Base-by-base conservation (phyloP, 2,888 invertebrate genomes). In the Synergus itoensis region DNA sequence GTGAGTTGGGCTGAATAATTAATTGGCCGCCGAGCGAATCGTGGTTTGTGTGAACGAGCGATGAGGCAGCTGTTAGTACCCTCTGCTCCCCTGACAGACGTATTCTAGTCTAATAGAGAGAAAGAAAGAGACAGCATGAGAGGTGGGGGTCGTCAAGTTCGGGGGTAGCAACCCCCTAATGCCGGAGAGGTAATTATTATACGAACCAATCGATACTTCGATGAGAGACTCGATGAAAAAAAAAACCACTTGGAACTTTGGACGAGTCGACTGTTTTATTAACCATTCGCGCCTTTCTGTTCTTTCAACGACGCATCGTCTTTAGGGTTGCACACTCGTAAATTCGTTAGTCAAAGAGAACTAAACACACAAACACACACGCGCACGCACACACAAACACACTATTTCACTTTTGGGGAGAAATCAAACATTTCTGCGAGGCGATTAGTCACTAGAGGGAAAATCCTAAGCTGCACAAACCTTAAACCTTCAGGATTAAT, bases 181-280 rank as follows among this genome's bases (percentile, higher is more conserved):
- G 88, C 88, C 87, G 86, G 86, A 88, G 89, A 88, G 88, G 88
- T 91, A 91, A 91, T 91, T 91, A 91, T 91, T 91, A 87, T 90
- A 90, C 89, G 88, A 90, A 88, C 90, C 89, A 91, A 91, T 91
- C 91, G 90, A 91, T 91, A 90, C 88, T 87, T 88, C 87, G 90
- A 89, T 89, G 87, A 88, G 88, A 85, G 87, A 86, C 83, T 86
- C 85, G 83, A 82, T 84, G 80, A 82, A 85, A 86, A 84, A 83
- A 36, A 83, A 85, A 84, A 85, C 67, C 78, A 79, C 64, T 60
- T 57, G 79, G 82, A 86, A 86, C 80, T 87, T 73, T 82, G 76
- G 82, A 75, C 73, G 84, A 85, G 82, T 84, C 83, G 83, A 82
- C 82, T 78, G 77, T 84, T 64, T 78, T 64, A 63, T 78, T 64